Evolutionary conservation across 2,888 invertebrate genomes (phyloP), one percentile per base, ranked within the genome.

Genomic region (Eristalis arbustorum): DNA sequence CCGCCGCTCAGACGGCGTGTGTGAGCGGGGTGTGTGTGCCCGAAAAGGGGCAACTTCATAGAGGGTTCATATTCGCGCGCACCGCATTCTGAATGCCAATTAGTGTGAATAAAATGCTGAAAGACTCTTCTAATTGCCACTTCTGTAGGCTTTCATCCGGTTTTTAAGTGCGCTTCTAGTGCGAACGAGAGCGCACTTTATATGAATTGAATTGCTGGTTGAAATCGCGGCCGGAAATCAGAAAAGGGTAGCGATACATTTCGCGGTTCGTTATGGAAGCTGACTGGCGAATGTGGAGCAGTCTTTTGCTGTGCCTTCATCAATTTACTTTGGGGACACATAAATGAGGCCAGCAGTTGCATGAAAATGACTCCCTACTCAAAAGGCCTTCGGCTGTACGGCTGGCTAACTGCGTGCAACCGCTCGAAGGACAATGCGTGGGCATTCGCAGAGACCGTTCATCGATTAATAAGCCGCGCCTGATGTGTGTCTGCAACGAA

Each of bases 111-210:
- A 57, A 63, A 68, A 62, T 56, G 18, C 14, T 77, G 37, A 71
- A 64, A 22, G 37, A 34, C 22, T 63, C 56, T 59, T 14, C 69
- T 77, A 77, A 71, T 77, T 77, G 77, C 77, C 77, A 69, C 40
- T 71, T 23, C 40, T 75, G 59, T 14, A 28, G 59, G 22, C 28
- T 22, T 59, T 40, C 37, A 76, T 62, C 18, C 34, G 6, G 56
- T 37, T 64, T 63, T 77, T 13, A 57, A 64, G 13, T 28, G 56
- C 8, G 56, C 25, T 25, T 76, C 18, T 62, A 62, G 62, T 69
- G 68, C 25, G n/a, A n/a, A 62, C n/a, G 18, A 56, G 56, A 23
- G 31, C 49, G 18, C 49, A 49, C 49, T 49, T 49, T 49, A 49
- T 18, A 18, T 49, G 49, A 49, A 18, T 49, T 49, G 18, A 49